Evolutionary conservation across 2,888 invertebrate genomes (phyloP), one percentile per base, ranked within the genome.

Genomic region (Hemistola chrysoprasaria): DNA sequence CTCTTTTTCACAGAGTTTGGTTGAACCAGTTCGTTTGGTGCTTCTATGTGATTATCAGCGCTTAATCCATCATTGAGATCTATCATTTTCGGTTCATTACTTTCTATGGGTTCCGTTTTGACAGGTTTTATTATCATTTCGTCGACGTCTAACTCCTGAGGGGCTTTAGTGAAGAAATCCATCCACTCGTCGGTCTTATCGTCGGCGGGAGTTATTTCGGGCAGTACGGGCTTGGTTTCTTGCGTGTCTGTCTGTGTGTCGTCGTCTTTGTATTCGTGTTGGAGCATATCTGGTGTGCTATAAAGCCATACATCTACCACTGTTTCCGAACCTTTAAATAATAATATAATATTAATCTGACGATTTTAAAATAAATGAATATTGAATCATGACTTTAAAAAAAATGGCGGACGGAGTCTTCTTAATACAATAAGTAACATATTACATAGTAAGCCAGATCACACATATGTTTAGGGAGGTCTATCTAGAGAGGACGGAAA

Each of bases 251-350:
- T 20, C 8, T 11, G 28, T 1, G 50, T 37, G 3, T 55, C 37
- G 1, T 65, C 62, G 5, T 85, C 85, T 41, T 70, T 75, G 55
- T 65, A 78, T 16, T 80, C 78, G 30, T 70, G 78, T 47, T 78
- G 56, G 0, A 84, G 10, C 89, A 89, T 89, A 23, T 85, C 81
- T 20, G 70, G 73, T 0, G 86, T 84, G 22, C 86, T 85, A 60
- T 92, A 90, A 0, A 93, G 56, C 92, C 93, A 94, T 3, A 95
- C 90, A 59, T 95, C 94, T 0, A 94, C 91, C 6, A 94, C 70
- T 0, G 96, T 97, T 84, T 97, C 97, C 6, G 94, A 92, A 25
- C 96, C 95, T 92, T 75, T 7, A 86, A 62, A 60, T 8, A 21
- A 11, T 8, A 8, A 0, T 9, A 8, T 3, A 20, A 24, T 6